Evolutionary conservation across 2,888 invertebrate genomes (phyloP).

Genomic region (Lathronympha strigana): DNA sequence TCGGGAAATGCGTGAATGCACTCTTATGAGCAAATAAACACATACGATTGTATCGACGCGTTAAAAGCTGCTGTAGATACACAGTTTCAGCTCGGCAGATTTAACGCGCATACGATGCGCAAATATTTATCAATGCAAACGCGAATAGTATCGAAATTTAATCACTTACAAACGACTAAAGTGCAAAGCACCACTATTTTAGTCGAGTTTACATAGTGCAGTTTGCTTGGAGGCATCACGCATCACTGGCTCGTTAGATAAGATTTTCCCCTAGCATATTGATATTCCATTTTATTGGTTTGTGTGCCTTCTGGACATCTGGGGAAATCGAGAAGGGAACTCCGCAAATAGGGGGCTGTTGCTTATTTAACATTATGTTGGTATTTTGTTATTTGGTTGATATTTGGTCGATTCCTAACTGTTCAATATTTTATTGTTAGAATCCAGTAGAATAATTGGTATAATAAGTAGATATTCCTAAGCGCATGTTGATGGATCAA

Average conservation of each 20-base stretch:
- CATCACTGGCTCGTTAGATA: constrained; percentile 4
- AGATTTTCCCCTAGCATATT: constrained; percentile 21
- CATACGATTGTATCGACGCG: background rate
- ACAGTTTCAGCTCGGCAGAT: too few species aligned
- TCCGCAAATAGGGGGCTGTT: constrained; percentile 10
- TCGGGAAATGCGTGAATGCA: background rate
- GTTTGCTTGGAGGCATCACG: background rate
- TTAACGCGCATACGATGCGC: background rate
- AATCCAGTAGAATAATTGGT: background rate
- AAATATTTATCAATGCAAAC: background rate
- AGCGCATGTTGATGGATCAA: background rate
- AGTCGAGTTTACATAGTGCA: background rate
- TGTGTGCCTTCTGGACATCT: constrained; percentile 32
- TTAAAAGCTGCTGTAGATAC: background rate
- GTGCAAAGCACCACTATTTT: too few species aligned
- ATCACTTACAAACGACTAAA: background rate
- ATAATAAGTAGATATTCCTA: background rate
- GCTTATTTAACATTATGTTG: constrained; percentile 7
- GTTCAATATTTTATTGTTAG: background rate
- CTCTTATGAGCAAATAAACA: background rate
- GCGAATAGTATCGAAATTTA: background rate
- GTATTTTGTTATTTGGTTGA: background rate
- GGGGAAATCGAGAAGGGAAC: constrained; percentile 19
- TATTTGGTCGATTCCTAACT: background rate
- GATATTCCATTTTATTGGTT: constrained; percentile 22